Conservation (phyloP, 2,888 invertebrate genomes). For the Lydus trimaculatus region DNA sequence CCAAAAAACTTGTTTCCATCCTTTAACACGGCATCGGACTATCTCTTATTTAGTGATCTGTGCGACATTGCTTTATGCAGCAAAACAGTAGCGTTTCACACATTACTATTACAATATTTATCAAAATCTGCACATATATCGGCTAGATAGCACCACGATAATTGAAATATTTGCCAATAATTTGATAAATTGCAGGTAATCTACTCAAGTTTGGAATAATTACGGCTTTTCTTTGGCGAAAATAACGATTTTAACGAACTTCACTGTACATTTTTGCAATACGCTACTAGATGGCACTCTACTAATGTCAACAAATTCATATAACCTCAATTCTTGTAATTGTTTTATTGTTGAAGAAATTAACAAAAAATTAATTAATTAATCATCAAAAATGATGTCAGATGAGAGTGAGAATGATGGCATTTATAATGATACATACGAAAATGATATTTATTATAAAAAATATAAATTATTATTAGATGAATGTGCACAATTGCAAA, state of each 20-base stretch:
- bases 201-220: no score
- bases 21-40: no score
- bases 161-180: no score
- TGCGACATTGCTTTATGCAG: neutral
- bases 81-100: neutral
- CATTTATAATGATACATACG: constrained; percentile 60
- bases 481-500: constrained; percentile 77
- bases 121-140: no score
- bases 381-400: constrained; percentile 61
- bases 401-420: constrained; percentile 69
- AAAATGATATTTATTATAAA: constrained; percentile 74
- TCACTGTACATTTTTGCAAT: neutral
- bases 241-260: neutral
- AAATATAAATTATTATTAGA: constrained; percentile 77
- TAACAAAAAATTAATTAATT: constrained; percentile 20
- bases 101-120: no score
- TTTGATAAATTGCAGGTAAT: no score
- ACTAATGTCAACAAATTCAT: neutral
- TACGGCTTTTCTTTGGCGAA: neutral
- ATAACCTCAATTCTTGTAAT: constrained; percentile 3
- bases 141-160: no score
- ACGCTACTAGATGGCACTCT: neutral
- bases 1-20: no score
- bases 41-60: no score
- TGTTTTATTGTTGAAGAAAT: constrained; percentile 8